Evolutionary conservation across 2,888 invertebrate species (phyloP), one percentile per base, ranked within the genome.

Genomic region (Calliscelio sp.): DNA sequence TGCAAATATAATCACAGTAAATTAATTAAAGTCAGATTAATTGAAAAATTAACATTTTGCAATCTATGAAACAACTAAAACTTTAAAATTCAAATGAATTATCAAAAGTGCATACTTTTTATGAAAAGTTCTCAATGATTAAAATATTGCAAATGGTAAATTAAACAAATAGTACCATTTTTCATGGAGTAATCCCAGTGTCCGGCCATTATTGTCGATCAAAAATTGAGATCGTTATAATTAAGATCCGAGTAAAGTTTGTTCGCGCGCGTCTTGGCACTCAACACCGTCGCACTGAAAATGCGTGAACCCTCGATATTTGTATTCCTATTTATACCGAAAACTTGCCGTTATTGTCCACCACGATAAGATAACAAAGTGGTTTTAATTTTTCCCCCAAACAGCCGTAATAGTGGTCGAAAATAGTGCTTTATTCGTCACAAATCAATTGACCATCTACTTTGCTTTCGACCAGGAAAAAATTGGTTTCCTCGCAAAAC

Each of bases 141-240:
- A n/a, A n/a, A n/a, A n/a, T n/a, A n/a, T n/a, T n/a, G n/a, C n/a
- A n/a, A n/a, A n/a, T n/a, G n/a, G n/a, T n/a, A n/a, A n/a, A n/a
- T n/a, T n/a, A 35, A 59, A 41, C 16, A 14, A 44, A 75, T 6
- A 94, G 94, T 91, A 95, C 95, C 95, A 92, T 95, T 95, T 87
- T 94, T 94, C 89, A 93, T 93, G 88, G 94, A 94, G 93, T 95
- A 95, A 93, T 95, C 95, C 95, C 95, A 95, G 80, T 94, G 94
- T 88, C 89, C 90, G 85, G 88, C 88, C 92, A 93, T 93, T 82
- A 88, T 87, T 85, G 77, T 85, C 75, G 63, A 90, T 80, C 87
- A 88, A 85, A 91, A 91, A 91, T 92, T 91, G 84, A 92, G 89
- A 84, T 92, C 92, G 87, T 91, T 85, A 85, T 90, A 92, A 87